phyloP scores from a whole-genome alignment of 2,113 vertebrate species.

The Cyrtonyx montezumae region DNA sequence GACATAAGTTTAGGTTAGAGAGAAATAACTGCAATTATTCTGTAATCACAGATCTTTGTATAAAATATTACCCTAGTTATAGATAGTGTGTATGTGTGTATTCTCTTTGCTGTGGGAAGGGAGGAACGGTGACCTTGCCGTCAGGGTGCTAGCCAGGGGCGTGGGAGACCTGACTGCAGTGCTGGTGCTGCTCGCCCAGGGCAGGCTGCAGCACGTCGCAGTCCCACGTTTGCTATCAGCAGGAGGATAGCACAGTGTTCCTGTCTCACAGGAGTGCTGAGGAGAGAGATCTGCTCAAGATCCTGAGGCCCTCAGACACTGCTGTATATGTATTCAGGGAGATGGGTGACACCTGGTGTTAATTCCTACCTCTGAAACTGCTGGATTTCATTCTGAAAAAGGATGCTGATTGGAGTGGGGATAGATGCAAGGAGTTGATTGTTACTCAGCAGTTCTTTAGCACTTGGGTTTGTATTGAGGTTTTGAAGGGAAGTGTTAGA shows the following conservation, averaged over 20 bases:
- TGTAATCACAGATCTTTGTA: constrained; percentile 29
- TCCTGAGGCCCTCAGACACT: not conserved
- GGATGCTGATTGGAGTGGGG: not conserved
- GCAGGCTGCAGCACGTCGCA: not conserved
- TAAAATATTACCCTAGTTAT: constrained; percentile 47
- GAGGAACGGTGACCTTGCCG: constrained; percentile 51
- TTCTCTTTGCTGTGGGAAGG: constrained; percentile 29
- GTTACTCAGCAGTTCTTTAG: not conserved
- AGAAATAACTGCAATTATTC: constrained; percentile 62
- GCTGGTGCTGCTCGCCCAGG: constrained; percentile 20
- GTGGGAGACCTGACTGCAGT: constrained; percentile 58
- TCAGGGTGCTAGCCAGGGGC: constrained; percentile 42
- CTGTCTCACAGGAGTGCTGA: not conserved
- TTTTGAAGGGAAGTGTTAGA: not conserved
- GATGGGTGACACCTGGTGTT: not conserved
- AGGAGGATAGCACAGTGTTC: not conserved
- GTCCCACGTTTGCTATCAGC: constrained; percentile 49
- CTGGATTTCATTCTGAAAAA: not conserved
- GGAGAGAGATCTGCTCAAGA: not conserved
- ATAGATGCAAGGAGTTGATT: not conserved
- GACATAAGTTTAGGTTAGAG: constrained; percentile 66
- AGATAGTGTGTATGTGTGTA: constrained; percentile 48
- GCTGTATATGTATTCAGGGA: not conserved
- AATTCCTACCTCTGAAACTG: not conserved
- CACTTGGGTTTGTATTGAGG: not conserved